Evolutionary conservation across 2,113 vertebrate genomes (phyloP).

Genomic region (Nothobranchius kuhntae): DNA sequence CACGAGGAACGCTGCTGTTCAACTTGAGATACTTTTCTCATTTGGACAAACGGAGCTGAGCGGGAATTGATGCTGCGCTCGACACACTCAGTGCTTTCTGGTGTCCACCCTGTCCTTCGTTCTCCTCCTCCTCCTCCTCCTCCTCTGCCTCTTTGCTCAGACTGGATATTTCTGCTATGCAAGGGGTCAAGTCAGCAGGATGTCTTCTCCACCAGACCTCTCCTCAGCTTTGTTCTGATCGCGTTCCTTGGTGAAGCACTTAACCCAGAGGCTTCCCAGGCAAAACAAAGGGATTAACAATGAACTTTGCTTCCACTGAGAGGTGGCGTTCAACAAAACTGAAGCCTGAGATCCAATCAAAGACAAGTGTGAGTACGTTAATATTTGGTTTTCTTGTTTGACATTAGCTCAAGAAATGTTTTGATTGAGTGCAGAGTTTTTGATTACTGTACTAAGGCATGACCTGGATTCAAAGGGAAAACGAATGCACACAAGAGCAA

Average conservation of each 20-base stretch:
- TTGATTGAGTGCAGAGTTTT: conserved; percentile 26
- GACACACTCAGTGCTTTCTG: conserved; percentile 16
- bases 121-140: not conserved
- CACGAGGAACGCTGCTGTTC: conserved; percentile 29
- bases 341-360: conserved; percentile 25
- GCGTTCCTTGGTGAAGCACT: conserved; percentile 42
- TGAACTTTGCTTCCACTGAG: conserved; percentile 58
- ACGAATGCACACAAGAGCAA: conserved; percentile 63
- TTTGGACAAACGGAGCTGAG: conserved; percentile 14
- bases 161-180: conserved; percentile 33
- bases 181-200: conserved; percentile 50
- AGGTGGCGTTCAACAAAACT: conserved; percentile 7
- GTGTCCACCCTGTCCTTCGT: conserved; percentile 15
- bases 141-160: conserved; percentile 24
- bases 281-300: conserved; percentile 72
- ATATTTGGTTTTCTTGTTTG: not conserved
- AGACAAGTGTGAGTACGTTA: conserved; percentile 56
- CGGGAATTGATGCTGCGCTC: conserved; percentile 33
- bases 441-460: conserved; percentile 48
- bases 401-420: conserved; percentile 10
- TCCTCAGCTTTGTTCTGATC: conserved; percentile 55
- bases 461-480: conserved; percentile 61
- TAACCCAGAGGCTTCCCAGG: conserved; percentile 57
- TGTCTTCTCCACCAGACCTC: conserved; percentile 43
- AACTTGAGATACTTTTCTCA: conserved; percentile 56